These are phyloP conservation scores for Regulus satrapa DNA, from an alignment of 2,113 vertebrate genomes.

Conservation along the genomic window DNA sequence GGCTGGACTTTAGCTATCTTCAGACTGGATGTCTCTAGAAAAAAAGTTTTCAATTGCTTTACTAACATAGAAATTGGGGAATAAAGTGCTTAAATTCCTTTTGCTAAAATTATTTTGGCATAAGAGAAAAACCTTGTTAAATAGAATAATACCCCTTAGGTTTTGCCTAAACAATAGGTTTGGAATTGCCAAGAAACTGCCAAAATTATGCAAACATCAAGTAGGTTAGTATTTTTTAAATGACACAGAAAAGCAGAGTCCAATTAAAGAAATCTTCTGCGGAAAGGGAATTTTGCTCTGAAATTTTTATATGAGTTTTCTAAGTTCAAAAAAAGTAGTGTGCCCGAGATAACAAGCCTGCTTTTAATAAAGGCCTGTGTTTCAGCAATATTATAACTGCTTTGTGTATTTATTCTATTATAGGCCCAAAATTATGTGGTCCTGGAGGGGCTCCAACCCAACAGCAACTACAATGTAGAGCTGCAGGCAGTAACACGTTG, in stretches of 20 bases:
- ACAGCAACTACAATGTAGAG: constrained; percentile 85
- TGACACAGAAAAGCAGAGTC: not conserved
- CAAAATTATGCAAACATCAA: not conserved
- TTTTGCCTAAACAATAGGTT: not conserved
- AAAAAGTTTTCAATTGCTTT: not conserved
- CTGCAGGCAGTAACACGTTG: constrained; percentile 89
- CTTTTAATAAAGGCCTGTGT: not conserved
- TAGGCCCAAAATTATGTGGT: constrained; percentile 83
- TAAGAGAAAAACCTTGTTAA: not conserved
- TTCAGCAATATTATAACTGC: not conserved
- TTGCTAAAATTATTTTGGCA: not conserved
- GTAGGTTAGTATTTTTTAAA: not conserved
- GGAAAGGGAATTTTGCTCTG: not conserved
- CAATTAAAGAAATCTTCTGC: not conserved
- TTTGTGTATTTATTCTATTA: not conserved
- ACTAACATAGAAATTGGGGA: not conserved
- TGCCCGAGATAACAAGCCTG: constrained; percentile 5
- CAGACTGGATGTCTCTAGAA: not conserved
- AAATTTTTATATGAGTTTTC: not conserved
- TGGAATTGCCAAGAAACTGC: not conserved
- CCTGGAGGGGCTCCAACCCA: constrained; percentile 84
- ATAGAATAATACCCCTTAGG: not conserved
- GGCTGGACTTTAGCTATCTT: not conserved
- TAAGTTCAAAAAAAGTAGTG: not conserved
- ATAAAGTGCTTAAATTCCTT: not conserved